Conservation (phyloP, 1,140 invertebrate genomes). For the Trachymyrmex cornetzi region DNA sequence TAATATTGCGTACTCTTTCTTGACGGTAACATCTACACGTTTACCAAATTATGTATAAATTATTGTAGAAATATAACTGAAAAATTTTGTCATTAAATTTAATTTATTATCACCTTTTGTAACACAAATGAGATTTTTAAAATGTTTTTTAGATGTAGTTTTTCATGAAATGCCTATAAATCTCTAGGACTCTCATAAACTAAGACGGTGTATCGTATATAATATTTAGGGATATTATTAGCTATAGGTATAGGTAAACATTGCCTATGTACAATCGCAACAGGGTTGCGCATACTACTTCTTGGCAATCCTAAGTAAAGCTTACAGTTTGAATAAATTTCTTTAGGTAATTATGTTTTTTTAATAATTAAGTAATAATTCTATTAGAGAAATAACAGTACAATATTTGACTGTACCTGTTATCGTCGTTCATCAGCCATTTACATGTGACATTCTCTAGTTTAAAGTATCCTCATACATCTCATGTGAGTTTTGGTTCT, state of each 20-base stretch:
- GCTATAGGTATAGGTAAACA: constrained; percentile 77
- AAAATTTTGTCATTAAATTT: background rate
- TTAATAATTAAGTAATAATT: constrained; percentile 79
- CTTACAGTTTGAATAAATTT: constrained; percentile 81
- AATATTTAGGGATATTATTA: constrained; percentile 77
- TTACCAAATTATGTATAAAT: background rate
- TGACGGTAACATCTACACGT: background rate
- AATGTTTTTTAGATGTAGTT: background rate
- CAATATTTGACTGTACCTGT: constrained; percentile 66
- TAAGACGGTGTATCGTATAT: constrained; percentile 73
- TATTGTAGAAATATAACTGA: constrained; percentile 20
- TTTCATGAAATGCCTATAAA: constrained; percentile 63
- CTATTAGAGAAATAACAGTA: constrained; percentile 77
- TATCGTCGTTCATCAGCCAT: constrained; percentile 66
- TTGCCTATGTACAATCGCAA: constrained; percentile 79
- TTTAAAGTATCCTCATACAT: constrained; percentile 77
- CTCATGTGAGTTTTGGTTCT: constrained; percentile 80
- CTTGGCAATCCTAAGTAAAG: constrained; percentile 81
- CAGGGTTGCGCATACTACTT: constrained; percentile 74
- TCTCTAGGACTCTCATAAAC: constrained; percentile 70
- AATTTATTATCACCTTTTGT: background rate
- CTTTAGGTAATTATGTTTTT: constrained; percentile 78
- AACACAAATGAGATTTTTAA: background rate
- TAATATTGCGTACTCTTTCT: background rate
- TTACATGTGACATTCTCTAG: constrained; percentile 74